phyloP scores from a whole-genome alignment of 2,113 vertebrate genomes.

The Leptodactylus fuscus region DNA sequence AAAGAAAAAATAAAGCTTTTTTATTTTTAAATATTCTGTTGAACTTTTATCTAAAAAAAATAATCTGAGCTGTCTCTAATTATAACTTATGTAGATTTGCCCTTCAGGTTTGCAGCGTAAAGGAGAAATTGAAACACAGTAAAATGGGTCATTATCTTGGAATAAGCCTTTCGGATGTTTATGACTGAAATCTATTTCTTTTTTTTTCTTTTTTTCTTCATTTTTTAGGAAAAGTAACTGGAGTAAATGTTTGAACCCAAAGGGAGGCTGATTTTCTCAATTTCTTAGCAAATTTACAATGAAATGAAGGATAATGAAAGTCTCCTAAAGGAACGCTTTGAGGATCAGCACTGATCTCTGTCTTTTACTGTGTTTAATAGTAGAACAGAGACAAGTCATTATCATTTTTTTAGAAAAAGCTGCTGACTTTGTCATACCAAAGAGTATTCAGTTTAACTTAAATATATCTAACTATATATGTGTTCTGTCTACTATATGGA shows the following conservation, averaged over 20 bases:
- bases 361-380: slow-evolving; percentile 29
- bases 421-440: background rate
- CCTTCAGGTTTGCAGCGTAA: slow-evolving; percentile 26
- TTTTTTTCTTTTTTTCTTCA: background rate
- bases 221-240: background rate
- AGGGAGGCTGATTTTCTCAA: slow-evolving; percentile 5
- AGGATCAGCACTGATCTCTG: slow-evolving; percentile 7
- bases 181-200: background rate
- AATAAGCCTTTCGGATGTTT: slow-evolving; percentile 29
- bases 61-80: background rate
- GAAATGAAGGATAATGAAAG: slow-evolving; percentile 31
- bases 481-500: too few species aligned
- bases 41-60: slow-evolving; percentile 20
- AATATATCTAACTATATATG: too few species aligned
- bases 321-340: background rate
- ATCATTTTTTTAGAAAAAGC: slow-evolving; percentile 11
- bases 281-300: slow-evolving; percentile 28
- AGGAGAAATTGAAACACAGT: slow-evolving; percentile 13
- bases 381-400: slow-evolving; percentile 32
- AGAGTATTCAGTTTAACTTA: background rate
- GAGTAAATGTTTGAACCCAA: background rate
- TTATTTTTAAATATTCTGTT: background rate
- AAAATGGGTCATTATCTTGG: slow-evolving; percentile 23
- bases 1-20: background rate
- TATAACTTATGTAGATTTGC: slow-evolving; percentile 1